These are phyloP conservation scores for Theonella swinhoei DNA, from an alignment of 37 sponge, comb jelly and placozoan genomes.

Conservation along the genomic window DNA sequence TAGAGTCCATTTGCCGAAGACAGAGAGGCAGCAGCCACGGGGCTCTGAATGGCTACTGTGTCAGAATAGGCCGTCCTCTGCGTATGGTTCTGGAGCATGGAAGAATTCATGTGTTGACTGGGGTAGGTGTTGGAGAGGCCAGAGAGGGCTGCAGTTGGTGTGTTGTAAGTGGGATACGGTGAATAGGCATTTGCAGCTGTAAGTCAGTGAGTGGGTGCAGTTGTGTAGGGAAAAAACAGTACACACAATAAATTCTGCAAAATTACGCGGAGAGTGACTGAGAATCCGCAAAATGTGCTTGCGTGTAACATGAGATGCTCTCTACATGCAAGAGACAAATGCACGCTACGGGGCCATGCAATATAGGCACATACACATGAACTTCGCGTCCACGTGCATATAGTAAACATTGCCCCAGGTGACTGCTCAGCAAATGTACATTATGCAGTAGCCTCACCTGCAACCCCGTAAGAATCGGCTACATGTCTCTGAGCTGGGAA, in stretches of 20 bases:
- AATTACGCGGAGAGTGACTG: too few relatives aligned
- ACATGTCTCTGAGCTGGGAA: slow-evolving; percentile 33
- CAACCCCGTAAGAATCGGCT: background rate
- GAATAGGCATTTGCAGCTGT: background rate
- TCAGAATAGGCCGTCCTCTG: slow-evolving; percentile 26
- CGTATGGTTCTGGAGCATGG: slow-evolving; percentile 1
- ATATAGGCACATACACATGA: too few relatives aligned
- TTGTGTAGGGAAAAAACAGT: background rate
- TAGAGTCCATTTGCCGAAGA: slow-evolving; percentile 24
- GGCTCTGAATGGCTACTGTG: slow-evolving; percentile 1
- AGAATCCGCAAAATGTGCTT: too few relatives aligned
- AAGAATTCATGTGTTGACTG: background rate
- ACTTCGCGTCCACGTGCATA: too few relatives aligned
- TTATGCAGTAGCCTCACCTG: slow-evolving; percentile 9
- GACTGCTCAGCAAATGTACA: too few relatives aligned
- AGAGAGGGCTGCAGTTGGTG: background rate
- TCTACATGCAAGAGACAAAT: too few relatives aligned
- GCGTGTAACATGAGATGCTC: too few relatives aligned
- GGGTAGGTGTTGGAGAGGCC: slow-evolving; percentile 6
- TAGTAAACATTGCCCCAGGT: too few relatives aligned
- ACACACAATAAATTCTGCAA: too few relatives aligned
- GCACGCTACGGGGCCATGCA: too few relatives aligned
- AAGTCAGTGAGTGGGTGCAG: background rate
- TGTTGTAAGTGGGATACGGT: background rate
- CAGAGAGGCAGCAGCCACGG: background rate